Evolutionary conservation across 2,888 invertebrate genomes (phyloP).

Genomic region (Didymodactylos carnosus): DNA sequence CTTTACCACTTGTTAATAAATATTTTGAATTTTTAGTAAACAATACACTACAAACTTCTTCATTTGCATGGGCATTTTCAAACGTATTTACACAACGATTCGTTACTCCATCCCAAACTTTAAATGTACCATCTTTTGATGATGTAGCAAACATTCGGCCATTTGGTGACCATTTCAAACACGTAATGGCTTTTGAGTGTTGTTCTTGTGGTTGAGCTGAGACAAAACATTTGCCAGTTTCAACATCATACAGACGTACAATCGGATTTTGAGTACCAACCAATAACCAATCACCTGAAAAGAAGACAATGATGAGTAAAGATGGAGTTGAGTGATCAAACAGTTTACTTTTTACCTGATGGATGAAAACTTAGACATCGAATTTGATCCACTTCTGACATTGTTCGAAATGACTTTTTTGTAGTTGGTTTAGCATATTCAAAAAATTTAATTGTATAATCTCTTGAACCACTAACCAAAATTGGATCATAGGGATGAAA

Average conservation of each 20-base stretch:
- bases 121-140: constrained; percentile 75
- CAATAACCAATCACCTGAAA: constrained; percentile 79
- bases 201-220: constrained; percentile 55
- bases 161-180: constrained; percentile 46
- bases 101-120: constrained; percentile 90
- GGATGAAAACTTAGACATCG: constrained; percentile 81
- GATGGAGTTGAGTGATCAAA: too few species aligned
- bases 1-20: constrained; percentile 76
- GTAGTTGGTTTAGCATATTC: constrained; percentile 95
- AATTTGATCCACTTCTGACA: constrained; percentile 70
- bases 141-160: constrained; percentile 59
- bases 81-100: constrained; percentile 79
- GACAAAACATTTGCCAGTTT: constrained; percentile 83
- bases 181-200: constrained; percentile 36
- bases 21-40: constrained; percentile 95
- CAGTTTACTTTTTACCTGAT: too few species aligned
- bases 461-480: constrained; percentile 76
- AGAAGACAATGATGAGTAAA: too few species aligned
- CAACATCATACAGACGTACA: constrained; percentile 73
- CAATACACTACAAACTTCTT: constrained; percentile 72
- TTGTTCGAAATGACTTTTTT: constrained; percentile 52
- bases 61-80: constrained; percentile 73
- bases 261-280: constrained; percentile 68
- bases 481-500: constrained; percentile 72
- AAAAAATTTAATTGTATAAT: constrained; percentile 80